A percentile compares a stretch with the other conserved stretches of the same genome.
These are phyloP conservation scores for Ginglymostoma cirratum DNA, from an alignment of 2,113 vertebrate species.

Conservation along the genomic window DNA sequence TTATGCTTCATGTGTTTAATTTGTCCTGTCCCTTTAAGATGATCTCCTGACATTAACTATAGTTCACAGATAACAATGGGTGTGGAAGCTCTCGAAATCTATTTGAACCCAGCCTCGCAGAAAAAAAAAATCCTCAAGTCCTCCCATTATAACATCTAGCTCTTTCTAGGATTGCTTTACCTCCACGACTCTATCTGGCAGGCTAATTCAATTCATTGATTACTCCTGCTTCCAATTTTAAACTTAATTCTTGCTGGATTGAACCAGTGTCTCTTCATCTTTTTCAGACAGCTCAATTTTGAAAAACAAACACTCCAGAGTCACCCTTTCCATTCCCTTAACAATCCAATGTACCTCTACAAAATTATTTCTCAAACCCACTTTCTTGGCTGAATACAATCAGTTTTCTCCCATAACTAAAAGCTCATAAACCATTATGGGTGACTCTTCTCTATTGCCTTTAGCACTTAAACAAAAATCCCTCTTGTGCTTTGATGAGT, in stretches of 20 bases:
- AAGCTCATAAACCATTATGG: neutral
- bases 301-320: neutral
- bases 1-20: neutral
- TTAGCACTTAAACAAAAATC: neutral
- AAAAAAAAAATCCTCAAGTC: neutral
- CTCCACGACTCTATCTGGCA: neutral
- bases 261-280: neutral
- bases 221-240: neutral
- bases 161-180: neutral
- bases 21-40: neutral
- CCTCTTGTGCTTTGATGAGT: neutral
- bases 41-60: neutral
- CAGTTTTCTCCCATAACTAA: neutral
- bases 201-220: neutral
- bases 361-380: neutral
- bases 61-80: neutral
- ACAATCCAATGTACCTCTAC: neutral
- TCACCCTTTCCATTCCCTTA: neutral
- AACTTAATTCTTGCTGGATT: neutral
- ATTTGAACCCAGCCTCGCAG: neutral
- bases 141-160: neutral
- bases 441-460: neutral
- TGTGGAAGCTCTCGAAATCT: neutral
- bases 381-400: neutral
- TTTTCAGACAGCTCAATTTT: neutral